Conservation (phyloP, 2,797 vertebrate species). For the Schizopygopsis malacanthus region DNA sequence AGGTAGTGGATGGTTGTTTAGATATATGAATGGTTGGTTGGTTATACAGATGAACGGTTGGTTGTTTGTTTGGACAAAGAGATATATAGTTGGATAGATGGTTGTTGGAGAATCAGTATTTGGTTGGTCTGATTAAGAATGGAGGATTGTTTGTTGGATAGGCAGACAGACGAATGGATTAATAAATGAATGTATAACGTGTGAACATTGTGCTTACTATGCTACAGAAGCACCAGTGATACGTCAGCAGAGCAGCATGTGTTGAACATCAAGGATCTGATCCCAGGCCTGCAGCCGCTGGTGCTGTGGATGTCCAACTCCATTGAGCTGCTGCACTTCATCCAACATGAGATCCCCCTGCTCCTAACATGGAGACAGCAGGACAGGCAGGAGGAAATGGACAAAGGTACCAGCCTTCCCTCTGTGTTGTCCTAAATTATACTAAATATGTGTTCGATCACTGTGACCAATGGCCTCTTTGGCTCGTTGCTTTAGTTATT, state of each 20-base stretch:
- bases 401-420: conserved; percentile 61
- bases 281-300: conserved; percentile 77
- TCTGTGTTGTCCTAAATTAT: neutral
- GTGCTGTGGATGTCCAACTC: conserved; percentile 84
- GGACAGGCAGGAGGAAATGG: conserved; percentile 61
- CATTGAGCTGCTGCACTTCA: conserved; percentile 82
- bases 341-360: conserved; percentile 80
- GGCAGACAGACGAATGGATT: neutral
- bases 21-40: neutral
- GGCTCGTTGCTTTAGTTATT: neutral
- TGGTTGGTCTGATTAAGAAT: neutral
- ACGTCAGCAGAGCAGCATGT: conserved; percentile 53
- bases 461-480: neutral
- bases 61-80: neutral
- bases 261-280: conserved; percentile 71
- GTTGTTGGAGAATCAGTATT: neutral
- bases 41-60: neutral
- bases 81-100: neutral
- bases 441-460: neutral
- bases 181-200: neutral
- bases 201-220: neutral
- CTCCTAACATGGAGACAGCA: conserved; percentile 73
- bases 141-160: neutral
- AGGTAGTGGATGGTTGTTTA: neutral
- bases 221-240: conserved; percentile 59